A percentile compares a stretch with the other conserved stretches of the same genome.
Evolutionary conservation across 2,888 invertebrate species (phyloP).

Genomic region (Eudemis profundana): DNA sequence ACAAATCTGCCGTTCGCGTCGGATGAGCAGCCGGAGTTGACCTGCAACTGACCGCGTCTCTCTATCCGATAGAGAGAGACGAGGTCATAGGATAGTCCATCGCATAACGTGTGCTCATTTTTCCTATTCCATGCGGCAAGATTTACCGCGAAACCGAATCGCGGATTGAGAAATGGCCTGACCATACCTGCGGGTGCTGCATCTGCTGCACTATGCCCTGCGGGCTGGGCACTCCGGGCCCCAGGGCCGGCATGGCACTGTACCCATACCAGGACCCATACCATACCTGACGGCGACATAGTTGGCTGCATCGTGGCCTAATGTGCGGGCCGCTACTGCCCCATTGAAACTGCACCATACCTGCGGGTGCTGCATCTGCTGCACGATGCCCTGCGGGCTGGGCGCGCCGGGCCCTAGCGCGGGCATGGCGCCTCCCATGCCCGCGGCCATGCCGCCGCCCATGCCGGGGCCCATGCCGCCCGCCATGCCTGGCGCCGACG

Average conservation of each 20-base stretch:
- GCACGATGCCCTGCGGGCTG: conserved; percentile 42
- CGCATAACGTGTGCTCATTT: no score
- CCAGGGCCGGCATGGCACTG: conserved; percentile 53
- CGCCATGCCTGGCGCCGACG: conserved; percentile 48
- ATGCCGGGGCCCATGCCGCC: conserved; percentile 44
- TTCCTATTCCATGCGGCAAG: no score
- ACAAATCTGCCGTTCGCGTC: no score
- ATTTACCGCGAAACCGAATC: no score
- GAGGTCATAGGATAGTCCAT: no score
- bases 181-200: conserved; percentile 56
- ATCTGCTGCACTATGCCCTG: conserved; percentile 38
- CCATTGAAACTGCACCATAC: no score
- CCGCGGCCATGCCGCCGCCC: conserved; percentile 31
- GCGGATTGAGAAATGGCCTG: no score
- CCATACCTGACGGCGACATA: conserved; percentile 38
- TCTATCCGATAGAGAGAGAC: no score
- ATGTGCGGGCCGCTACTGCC: no score
- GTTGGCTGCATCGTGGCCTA: conserved; percentile 46
- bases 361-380: conserved; percentile 52
- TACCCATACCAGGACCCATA: conserved; percentile 47
- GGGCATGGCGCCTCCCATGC: conserved; percentile 54
- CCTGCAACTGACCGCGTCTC: no score
- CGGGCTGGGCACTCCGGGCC: conserved; percentile 48
- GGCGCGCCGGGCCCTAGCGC: conserved; percentile 50
- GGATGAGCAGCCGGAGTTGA: no score